Percentiles rank a stretch among this genome's conserved stretches.
phyloP scores from a whole-genome alignment of 1,140 invertebrate genomes.

The Rhynchophorus ferrugineus region DNA sequence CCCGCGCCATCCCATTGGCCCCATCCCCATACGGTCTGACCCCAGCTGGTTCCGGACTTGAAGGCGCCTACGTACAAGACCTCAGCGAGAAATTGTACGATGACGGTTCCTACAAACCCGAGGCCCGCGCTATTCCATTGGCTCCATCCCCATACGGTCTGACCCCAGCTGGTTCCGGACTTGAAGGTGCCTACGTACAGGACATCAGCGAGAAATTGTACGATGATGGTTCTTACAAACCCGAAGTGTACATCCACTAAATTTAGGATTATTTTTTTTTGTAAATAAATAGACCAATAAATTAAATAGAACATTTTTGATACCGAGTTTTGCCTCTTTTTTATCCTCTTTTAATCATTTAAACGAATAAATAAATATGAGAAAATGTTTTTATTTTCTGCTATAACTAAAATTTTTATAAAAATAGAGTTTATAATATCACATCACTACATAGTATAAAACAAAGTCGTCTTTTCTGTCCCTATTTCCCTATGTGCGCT shows the following conservation, averaged over 20 bases:
- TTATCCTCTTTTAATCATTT: too few species aligned
- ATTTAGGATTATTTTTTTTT: too few species aligned
- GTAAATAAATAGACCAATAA: too few species aligned
- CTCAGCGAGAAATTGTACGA: constrained; percentile 30
- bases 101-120: constrained; percentile 32
- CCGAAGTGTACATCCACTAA: constrained; percentile 18
- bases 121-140: constrained; percentile 23
- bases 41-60: constrained; percentile 27
- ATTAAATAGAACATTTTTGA: too few species aligned
- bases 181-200: constrained; percentile 27
- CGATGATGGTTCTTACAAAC: constrained; percentile 31
- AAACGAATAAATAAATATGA: too few species aligned
- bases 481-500: too few species aligned
- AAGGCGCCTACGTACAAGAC: constrained; percentile 33
- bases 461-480: too few species aligned
- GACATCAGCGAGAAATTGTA: constrained; percentile 26
- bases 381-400: too few species aligned
- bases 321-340: too few species aligned
- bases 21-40: constrained; percentile 18
- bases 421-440: too few species aligned
- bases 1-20: constrained; percentile 12
- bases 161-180: constrained; percentile 25
- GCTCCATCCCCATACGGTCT: constrained; percentile 23
- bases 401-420: too few species aligned
- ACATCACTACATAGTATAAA: too few species aligned